Evolutionary conservation across 2,888 invertebrate species (phyloP).

Genomic region (Sphaerophoria rueppellii): DNA sequence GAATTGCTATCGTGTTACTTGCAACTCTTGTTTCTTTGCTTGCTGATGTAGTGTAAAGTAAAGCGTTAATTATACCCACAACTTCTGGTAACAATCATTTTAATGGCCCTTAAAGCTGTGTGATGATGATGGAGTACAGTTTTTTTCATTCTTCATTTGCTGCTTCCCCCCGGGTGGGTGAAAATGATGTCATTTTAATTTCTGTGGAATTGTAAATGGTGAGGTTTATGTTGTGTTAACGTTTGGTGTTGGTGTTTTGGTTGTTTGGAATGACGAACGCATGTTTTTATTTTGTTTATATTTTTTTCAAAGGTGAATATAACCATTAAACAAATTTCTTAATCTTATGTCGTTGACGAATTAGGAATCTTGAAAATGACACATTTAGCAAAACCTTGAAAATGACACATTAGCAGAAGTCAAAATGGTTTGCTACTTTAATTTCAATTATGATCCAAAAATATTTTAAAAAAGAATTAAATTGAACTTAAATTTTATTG

Average conservation of each 20-base stretch:
- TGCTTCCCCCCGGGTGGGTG: conserved; percentile 18
- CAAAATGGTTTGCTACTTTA: too few relatives aligned
- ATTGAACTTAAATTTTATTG: conserved; percentile 17
- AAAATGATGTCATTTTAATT: conserved; percentile 68
- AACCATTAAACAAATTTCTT: background rate
- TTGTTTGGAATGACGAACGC: conserved; percentile 22
- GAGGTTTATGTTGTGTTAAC: conserved; percentile 42
- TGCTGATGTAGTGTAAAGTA: background rate
- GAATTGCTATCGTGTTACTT: conserved; percentile 60
- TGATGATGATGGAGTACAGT: conserved; percentile 21
- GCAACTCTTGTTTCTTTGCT: conserved; percentile 2
- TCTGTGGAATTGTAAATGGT: conserved; percentile 49
- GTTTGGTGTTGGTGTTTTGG: conserved; percentile 27
- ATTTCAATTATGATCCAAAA: background rate
- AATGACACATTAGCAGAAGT: too few relatives aligned
- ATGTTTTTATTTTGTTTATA: background rate
- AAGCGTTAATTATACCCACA: background rate
- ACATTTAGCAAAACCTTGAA: too few relatives aligned
- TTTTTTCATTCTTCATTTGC: background rate
- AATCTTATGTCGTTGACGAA: background rate
- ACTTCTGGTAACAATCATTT: conserved; percentile 18
- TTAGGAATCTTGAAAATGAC: background rate
- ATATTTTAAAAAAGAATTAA: background rate
- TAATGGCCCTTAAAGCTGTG: conserved; percentile 47
- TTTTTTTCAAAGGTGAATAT: background rate